Percentiles rank a stretch among this genome's conserved stretches.
phyloP scores from a whole-genome alignment of 2,888 invertebrate species.

The Apamea monoglypha region DNA sequence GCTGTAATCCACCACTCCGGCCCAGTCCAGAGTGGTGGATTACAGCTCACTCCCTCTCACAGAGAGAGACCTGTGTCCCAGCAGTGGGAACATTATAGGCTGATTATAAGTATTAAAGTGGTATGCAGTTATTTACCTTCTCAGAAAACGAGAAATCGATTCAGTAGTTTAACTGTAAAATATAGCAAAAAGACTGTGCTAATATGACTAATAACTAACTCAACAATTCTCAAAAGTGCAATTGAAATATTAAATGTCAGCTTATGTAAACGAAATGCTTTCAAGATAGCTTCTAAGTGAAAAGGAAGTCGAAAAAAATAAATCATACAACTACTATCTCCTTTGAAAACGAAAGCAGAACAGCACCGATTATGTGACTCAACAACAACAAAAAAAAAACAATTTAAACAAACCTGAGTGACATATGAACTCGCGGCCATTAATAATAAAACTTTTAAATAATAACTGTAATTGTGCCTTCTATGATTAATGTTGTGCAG shows the following conservation, averaged over 20 bases:
- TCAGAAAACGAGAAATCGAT: not conserved
- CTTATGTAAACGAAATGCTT: constrained; percentile 32
- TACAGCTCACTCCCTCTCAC: too few relatives aligned
- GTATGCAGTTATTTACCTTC: not conserved
- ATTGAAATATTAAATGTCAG: constrained; percentile 12
- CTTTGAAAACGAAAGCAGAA: constrained; percentile 45
- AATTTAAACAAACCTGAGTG: constrained; percentile 36
- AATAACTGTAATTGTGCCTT: constrained; percentile 15
- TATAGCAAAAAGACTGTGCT: not conserved
- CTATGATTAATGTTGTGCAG: constrained; percentile 26
- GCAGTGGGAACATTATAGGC: too few relatives aligned
- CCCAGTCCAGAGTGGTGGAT: too few relatives aligned
- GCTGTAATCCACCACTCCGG: too few relatives aligned
- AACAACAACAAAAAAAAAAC: constrained; percentile 28
- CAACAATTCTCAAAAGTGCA: not conserved
- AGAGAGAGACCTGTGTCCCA: too few relatives aligned
- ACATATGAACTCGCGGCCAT: constrained; percentile 33
- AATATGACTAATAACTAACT: constrained; percentile 1
- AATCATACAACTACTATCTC: constrained; percentile 33
- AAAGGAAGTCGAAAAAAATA: constrained; percentile 23
- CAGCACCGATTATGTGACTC: not conserved
- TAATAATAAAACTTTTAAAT: constrained; percentile 40
- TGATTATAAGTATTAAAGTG: not conserved
- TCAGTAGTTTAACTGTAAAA: not conserved
- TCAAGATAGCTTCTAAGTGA: constrained; percentile 13